phyloP scores from a whole-genome alignment of 2,113 vertebrate species.

The Turdus rufiventris region DNA sequence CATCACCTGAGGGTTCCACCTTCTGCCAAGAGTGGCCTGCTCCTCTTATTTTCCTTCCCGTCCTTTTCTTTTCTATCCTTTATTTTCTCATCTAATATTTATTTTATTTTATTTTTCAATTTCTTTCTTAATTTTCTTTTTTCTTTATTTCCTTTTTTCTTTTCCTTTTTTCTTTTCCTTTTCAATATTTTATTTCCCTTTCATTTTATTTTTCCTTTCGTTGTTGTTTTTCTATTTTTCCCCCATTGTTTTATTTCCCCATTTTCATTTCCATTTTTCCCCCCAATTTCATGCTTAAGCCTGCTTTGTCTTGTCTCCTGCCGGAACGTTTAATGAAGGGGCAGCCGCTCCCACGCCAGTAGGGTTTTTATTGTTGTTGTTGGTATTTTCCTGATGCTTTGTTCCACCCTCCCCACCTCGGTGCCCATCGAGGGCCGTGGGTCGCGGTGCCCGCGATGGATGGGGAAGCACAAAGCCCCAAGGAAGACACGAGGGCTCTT shows the following conservation, averaged over 20 bases:
- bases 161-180: too few species aligned
- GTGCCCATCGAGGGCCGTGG: neutral
- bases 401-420: neutral
- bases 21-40: neutral
- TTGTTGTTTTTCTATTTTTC: fast-evolving
- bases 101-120: fast-evolving
- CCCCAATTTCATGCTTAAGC: neutral
- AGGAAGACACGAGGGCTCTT: conserved; percentile 1
- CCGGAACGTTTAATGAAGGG: neutral
- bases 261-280: fast-evolving
- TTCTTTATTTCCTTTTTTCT: neutral
- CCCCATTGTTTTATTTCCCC: neutral
- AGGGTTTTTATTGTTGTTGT: neutral
- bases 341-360: neutral
- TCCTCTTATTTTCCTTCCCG: neutral
- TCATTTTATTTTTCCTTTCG: fast-evolving
- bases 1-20: neutral
- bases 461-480: neutral
- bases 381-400: neutral
- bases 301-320: conserved; percentile 34
- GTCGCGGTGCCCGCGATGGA: neutral
- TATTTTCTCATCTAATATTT: neutral
- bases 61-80: too few species aligned
- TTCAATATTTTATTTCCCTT: fast-evolving
- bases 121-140: neutral